Evolutionary conservation across 1,140 invertebrate genomes (phyloP).

Genomic region (Rhyacophila brunnea): DNA sequence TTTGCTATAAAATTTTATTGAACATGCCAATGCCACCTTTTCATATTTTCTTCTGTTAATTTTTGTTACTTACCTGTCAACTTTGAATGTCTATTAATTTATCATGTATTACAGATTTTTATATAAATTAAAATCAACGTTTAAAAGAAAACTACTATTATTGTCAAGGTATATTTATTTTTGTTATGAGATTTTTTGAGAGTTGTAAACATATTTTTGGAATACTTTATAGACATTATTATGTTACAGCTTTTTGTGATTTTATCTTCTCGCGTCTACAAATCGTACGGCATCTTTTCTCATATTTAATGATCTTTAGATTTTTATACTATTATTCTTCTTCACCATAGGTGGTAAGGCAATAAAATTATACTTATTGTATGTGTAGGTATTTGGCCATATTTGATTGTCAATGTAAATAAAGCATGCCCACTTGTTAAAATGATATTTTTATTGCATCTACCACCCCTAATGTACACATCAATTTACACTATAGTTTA

Average conservation of each 20-base stretch:
- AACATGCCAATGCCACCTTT: no score
- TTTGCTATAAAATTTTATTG: no score
- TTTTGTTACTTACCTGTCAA: no score
- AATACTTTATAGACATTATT: slow-evolving; percentile 26
- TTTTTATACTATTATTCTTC: slow-evolving; percentile 30
- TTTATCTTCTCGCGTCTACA: slow-evolving; percentile 18
- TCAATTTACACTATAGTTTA: no score
- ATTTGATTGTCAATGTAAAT: slow-evolving; percentile 56
- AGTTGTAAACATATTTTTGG: slow-evolving; percentile 28
- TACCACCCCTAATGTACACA: slow-evolving; percentile 1
- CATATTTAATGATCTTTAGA: slow-evolving; percentile 19
- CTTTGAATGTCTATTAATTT: no score
- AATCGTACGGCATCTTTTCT: slow-evolving; percentile 6
- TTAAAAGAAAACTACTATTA: not conserved
- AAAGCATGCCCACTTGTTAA: slow-evolving; percentile 56
- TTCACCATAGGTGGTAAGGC: slow-evolving; percentile 33
- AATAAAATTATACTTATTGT: slow-evolving; percentile 27
- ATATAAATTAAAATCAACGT: not conserved
- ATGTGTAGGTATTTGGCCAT: slow-evolving; percentile 42
- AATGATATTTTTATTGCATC: slow-evolving; percentile 14
- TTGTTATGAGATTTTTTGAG: slow-evolving; percentile 7
- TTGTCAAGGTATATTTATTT: not conserved
- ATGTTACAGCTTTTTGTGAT: slow-evolving; percentile 11
- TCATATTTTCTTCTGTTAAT: no score
- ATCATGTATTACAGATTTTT: not conserved